Base-by-base conservation (phyloP, 2,888 invertebrate genomes). In the Epinotia brunnichana region DNA sequence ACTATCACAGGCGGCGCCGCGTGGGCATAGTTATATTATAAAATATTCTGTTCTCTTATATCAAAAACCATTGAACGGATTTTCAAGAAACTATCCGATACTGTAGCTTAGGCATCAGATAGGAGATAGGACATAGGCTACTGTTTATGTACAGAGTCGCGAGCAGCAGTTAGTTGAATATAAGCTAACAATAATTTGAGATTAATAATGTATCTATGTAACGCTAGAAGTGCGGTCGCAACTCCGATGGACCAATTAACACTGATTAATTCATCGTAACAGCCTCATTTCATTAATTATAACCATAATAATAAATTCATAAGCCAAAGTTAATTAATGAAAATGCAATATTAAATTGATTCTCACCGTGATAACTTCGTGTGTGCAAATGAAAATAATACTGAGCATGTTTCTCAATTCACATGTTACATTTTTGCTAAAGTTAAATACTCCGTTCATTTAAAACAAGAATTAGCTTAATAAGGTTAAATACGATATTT, bases 281-380 rank as follows among this genome's bases (percentile, higher is more conserved):
- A 87, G 86, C 83, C 85, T 82, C 87, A 72, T 67, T 75, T 73
- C 61, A 85, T 85, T 89, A 87, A 86, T 85, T 85, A 86, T 84
- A 86, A 78, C 84, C 86, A 84, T 87, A 88, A 89, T 90, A 90
- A 48, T 48, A 48, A 48, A 48, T 41, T 41, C n/a, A 90, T 90
- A 88, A 88, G 85, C 83, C 83, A 83, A 86, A 87, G 83, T 87
- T 89, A 89, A 90, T 90, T 89, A 89, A 88, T 89, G 83, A 83
- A 84, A 87, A 84, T 85, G 84, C 84, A 84, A 54, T 61, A 57
- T 69, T 61, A 35, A 64, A 29, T 62, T 63, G 51, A 39, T 68
- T 73, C 57, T 62, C 21, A 41, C 48, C 21, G n/a, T 57, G 67
- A 68, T 62, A 62, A 73, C 35, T 62, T 39, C 2, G 62, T 53